A percentile compares a stretch with the other conserved stretches of the same genome.
Conservation (phyloP, 2,113 vertebrate genomes). For the Nerophis ophidion region DNA sequence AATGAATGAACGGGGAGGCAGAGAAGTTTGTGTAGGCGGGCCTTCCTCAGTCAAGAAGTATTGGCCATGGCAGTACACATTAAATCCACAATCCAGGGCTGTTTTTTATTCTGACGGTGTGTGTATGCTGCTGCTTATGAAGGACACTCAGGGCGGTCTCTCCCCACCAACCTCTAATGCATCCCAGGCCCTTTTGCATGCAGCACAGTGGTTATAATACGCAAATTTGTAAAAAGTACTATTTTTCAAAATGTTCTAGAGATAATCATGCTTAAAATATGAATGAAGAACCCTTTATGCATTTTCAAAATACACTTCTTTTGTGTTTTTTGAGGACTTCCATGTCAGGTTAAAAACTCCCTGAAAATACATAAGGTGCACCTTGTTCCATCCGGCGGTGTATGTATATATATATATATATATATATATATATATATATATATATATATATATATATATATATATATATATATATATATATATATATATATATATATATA, state of each 20-base stretch:
- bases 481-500: no score
- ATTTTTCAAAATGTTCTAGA: background rate
- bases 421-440: no score
- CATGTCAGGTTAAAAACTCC: no score
- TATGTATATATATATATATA: no score
- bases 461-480: no score
- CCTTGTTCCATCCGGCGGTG: no score
- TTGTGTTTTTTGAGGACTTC: no score
- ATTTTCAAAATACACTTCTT: no score
- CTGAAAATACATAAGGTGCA: no score
- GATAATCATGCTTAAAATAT: background rate
- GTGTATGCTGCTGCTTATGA: slow-evolving; percentile 42
- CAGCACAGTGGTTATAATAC: slow-evolving; percentile 10
- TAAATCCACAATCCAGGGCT: slow-evolving; percentile 58
- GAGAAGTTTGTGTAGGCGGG: slow-evolving; percentile 1
- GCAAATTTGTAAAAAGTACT: background rate
- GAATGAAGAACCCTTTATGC: no score
- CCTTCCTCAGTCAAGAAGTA: slow-evolving; percentile 17
- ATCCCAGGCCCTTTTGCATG: slow-evolving; percentile 48
- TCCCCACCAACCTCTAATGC: slow-evolving; percentile 57
- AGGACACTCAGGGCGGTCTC: slow-evolving; percentile 53
- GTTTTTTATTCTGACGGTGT: slow-evolving; percentile 57
- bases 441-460: no score
- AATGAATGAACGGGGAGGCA: no score
- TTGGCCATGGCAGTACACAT: slow-evolving; percentile 34